A percentile compares a stretch with the other conserved stretches of the same genome.
Evolutionary conservation across 2,888 invertebrate species (phyloP).

Genomic region (Scrobipalpa atriplicella): DNA sequence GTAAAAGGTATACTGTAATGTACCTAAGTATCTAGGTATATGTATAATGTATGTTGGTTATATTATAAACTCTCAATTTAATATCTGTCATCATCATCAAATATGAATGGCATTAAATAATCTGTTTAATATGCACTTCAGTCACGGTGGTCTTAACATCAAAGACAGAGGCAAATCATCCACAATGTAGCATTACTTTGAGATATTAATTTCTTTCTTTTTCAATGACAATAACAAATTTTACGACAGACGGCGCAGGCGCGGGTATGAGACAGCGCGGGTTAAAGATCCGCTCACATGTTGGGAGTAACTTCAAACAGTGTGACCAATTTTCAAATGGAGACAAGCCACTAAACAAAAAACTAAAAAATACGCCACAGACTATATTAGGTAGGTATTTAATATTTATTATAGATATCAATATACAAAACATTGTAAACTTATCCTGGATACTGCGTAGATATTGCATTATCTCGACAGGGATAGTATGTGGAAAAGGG

Average conservation of each 20-base stretch:
- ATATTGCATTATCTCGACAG: no score
- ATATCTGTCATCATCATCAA: background rate
- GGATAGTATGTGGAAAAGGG: no score
- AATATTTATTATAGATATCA: no score
- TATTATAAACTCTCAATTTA: background rate
- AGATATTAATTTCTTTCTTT: background rate
- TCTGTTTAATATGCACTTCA: background rate
- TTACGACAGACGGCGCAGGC: background rate
- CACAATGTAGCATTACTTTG: background rate
- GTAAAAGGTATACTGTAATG: no score
- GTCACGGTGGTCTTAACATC: slow-evolving; percentile 9
- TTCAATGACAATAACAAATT: background rate
- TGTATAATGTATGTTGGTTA: no score
- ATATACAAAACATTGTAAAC: no score
- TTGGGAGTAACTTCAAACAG: background rate
- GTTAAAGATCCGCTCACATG: background rate
- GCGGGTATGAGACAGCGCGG: background rate
- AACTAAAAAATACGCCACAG: no score
- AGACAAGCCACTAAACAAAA: no score
- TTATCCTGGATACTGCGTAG: no score
- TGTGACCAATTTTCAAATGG: background rate
- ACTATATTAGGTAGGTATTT: no score
- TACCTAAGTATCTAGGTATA: no score
- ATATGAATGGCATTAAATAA: background rate
- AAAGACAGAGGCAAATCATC: background rate